Evolutionary conservation across 2,888 invertebrate genomes (phyloP).

Genomic region (Mayetiola destructor): DNA sequence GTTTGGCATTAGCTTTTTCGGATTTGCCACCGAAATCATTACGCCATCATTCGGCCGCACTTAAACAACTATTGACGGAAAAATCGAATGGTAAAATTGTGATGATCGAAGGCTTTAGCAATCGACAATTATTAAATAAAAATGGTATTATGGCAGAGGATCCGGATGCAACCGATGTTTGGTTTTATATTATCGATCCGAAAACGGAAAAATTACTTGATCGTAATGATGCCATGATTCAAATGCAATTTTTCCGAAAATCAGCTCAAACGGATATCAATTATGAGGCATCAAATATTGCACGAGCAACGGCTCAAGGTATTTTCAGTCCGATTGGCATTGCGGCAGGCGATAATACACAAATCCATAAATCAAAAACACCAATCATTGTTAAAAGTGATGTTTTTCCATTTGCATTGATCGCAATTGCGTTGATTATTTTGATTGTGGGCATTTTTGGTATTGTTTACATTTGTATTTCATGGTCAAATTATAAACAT

Average conservation of each 20-base stretch:
- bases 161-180: slow-evolving; percentile 63
- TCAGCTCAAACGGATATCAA: slow-evolving; percentile 50
- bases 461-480: slow-evolving; percentile 83
- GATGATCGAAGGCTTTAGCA: slow-evolving; percentile 72
- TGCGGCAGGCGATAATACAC: slow-evolving; percentile 31
- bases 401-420: slow-evolving; percentile 76
- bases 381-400: slow-evolving; percentile 45
- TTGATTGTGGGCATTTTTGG: slow-evolving; percentile 74
- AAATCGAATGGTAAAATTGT: slow-evolving; percentile 52
- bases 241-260: slow-evolving; percentile 49
- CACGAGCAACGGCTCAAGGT: slow-evolving; percentile 52
- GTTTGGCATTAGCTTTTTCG: slow-evolving; percentile 62
- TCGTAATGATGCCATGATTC: slow-evolving; percentile 54
- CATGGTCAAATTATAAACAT: slow-evolving; percentile 87
- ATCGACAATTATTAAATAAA: slow-evolving; percentile 53
- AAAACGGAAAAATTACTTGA: slow-evolving; percentile 55
- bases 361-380: slow-evolving; percentile 36
- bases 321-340: slow-evolving; percentile 44
- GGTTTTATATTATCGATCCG: slow-evolving; percentile 77
- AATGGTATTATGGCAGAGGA: slow-evolving; percentile 61
- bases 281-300: slow-evolving; percentile 49
- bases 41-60: slow-evolving; percentile 37
- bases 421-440: slow-evolving; percentile 79
- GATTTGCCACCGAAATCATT: slow-evolving; percentile 60
- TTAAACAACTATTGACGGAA: slow-evolving; percentile 39